Percentiles rank a stretch among this genome's conserved stretches.
Evolutionary conservation across 1,140 invertebrate genomes (phyloP).

Genomic region (Macrotrachela quadricornifera): DNA sequence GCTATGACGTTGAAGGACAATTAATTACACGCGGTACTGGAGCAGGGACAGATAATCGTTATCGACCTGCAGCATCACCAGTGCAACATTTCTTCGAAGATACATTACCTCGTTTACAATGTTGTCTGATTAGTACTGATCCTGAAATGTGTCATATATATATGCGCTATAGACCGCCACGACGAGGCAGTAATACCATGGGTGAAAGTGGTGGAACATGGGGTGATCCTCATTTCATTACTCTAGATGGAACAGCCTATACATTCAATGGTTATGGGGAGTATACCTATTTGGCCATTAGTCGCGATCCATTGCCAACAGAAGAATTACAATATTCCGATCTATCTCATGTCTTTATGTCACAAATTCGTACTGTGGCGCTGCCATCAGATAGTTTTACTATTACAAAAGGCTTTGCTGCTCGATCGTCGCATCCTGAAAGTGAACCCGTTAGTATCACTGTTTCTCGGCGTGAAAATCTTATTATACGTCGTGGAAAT

Average conservation of each 20-base stretch:
- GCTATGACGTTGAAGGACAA: background rate
- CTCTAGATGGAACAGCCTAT: conserved; percentile 65
- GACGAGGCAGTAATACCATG: background rate
- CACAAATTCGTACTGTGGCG: no score
- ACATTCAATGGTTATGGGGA: conserved; percentile 90
- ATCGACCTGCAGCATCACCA: background rate
- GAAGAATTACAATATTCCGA: no score
- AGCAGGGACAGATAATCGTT: background rate
- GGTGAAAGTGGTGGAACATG: conserved; percentile 45
- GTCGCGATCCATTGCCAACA: no score
- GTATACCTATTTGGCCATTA: conserved; percentile 39
- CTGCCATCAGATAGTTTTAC: no score
- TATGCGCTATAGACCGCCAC: background rate
- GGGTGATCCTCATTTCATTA: conserved; percentile 76
- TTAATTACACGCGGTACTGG: background rate
- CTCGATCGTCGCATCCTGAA: no score
- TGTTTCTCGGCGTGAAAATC: no score
- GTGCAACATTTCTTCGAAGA: background rate
- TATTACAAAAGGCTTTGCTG: no score
- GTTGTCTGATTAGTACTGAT: background rate
- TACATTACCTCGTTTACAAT: background rate
- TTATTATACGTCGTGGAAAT: no score
- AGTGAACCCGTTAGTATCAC: no score
- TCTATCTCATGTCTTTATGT: no score
- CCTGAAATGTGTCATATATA: background rate